Percentiles rank a stretch among this genome's conserved stretches.
Conservation (phyloP, 1,140 invertebrate species). For the Cyrtorhinus lividipennis region DNA sequence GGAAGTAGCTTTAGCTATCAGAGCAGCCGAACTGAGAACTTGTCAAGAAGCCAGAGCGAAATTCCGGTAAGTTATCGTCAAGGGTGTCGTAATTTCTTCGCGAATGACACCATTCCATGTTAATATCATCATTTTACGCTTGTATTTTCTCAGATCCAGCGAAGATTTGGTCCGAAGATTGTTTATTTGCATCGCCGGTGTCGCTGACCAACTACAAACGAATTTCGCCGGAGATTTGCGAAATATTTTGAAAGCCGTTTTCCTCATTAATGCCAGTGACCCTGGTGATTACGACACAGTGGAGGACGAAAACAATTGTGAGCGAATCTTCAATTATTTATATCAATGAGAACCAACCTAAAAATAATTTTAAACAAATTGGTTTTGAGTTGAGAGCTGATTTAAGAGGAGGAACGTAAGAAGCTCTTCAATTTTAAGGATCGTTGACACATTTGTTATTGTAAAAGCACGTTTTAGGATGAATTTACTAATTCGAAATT, state of each 20-base stretch:
- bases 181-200: conserved; percentile 95
- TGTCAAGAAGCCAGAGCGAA: conserved; percentile 63
- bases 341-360: too few species aligned
- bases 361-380: too few species aligned
- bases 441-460: too few species aligned
- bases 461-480: too few species aligned
- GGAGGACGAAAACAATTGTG: conserved; percentile 20
- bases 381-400: neutral
- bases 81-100: neutral
- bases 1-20: conserved; percentile 71
- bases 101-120: neutral
- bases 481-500: too few species aligned
- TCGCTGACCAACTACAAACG: conserved; percentile 97
- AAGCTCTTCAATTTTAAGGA: too few species aligned
- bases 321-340: neutral
- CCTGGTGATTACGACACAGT: conserved; percentile 31
- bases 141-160: conserved; percentile 58
- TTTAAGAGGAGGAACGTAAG: too few species aligned
- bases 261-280: conserved; percentile 75
- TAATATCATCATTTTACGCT: conserved; percentile 14
- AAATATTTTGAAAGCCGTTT: conserved; percentile 90
- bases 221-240: conserved; percentile 95
- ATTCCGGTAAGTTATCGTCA: conserved; percentile 59
- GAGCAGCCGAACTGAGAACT: conserved; percentile 68
- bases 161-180: conserved; percentile 88